Percentiles rank a stretch among this genome's conserved stretches.
phyloP scores from a whole-genome alignment of 1,140 invertebrate species.

The Lethocerus indicus region DNA sequence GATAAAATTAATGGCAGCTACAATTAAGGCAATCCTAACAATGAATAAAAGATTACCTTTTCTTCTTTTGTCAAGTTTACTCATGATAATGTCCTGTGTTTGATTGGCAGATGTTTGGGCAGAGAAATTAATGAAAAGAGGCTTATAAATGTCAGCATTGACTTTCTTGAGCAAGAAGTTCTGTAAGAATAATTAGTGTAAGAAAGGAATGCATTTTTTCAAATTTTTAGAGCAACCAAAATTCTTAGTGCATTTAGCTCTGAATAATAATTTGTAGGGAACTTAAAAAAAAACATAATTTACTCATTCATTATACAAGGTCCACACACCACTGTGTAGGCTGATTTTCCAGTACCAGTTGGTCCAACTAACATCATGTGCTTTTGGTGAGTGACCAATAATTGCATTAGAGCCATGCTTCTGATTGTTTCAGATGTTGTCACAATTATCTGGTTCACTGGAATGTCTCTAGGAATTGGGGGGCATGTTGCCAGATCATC shows the following conservation, averaged over 20 bases:
- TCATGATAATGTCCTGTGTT: constrained; percentile 91
- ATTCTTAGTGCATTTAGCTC: no score
- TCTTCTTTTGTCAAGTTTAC: constrained; percentile 78
- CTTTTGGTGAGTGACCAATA: constrained; percentile 64
- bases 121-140: constrained; percentile 80
- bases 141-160: constrained; percentile 63
- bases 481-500: constrained; percentile 62
- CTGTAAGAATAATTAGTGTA: constrained; percentile 20
- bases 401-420: constrained; percentile 55
- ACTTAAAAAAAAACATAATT: constrained; percentile 9
- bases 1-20: no score
- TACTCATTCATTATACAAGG: background rate
- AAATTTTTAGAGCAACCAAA: no score
- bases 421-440: constrained; percentile 78
- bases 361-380: constrained; percentile 74
- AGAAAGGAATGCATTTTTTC: no score
- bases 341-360: constrained; percentile 84
- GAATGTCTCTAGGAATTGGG: constrained; percentile 72
- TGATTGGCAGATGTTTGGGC: constrained; percentile 86
- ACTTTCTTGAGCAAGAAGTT: constrained; percentile 74
- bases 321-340: constrained; percentile 42
- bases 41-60: no score
- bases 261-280: no score
- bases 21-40: no score
- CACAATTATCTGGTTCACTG: constrained; percentile 88